Base-by-base conservation (phyloP, 2,113 vertebrate species). In the Dicentrarchus labrax region DNA sequence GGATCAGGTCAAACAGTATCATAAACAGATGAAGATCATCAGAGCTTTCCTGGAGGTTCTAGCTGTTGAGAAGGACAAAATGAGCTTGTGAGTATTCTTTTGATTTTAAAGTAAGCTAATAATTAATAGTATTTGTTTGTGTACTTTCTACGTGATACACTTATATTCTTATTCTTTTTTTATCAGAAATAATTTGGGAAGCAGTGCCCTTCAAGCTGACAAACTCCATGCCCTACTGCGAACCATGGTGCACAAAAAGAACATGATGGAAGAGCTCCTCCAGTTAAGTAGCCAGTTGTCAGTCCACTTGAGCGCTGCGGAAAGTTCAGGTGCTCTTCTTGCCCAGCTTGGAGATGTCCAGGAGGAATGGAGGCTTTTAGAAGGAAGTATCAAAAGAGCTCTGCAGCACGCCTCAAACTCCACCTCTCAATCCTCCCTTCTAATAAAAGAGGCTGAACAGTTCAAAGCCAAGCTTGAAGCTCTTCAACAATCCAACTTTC, bases 271-370 rank as follows among this genome's bases (percentile, higher is more conserved):
- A 30, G 90, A 92, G 30, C 68, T 97, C 71, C 95, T 95, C 47
- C 73, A 38, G 0, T 80, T 95, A 51, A 96, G 97, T 81, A 86
- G 94, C 83, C 92, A 85, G 61, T 72, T 98, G 38, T 96, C 96
- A 4, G 62, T 67, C 30, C 92, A 90, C 51, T 83, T 97, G 90
- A 94, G 90, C 0, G 88, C 93, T 16, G 92, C 94, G 72, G 97
- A 98, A 73, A 96, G 95, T 76, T 95, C 95, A 24, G 90, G 96
- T 36, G 88, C 93, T 1, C 94, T 96, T 0, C 89, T 96, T 17
- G 96, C 94, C 79, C 96, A 96, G 19, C 91, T 98, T 50, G 94
- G 89, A 80, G 94, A 96, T 8, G 92, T 97, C 62, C 96, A 96
- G 75, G 93, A 92, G 30, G 90, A 95, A 70, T 98, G 97, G 96